Base-by-base conservation (phyloP, 2,797 vertebrate genomes). In the Atherinosoma microstoma region DNA sequence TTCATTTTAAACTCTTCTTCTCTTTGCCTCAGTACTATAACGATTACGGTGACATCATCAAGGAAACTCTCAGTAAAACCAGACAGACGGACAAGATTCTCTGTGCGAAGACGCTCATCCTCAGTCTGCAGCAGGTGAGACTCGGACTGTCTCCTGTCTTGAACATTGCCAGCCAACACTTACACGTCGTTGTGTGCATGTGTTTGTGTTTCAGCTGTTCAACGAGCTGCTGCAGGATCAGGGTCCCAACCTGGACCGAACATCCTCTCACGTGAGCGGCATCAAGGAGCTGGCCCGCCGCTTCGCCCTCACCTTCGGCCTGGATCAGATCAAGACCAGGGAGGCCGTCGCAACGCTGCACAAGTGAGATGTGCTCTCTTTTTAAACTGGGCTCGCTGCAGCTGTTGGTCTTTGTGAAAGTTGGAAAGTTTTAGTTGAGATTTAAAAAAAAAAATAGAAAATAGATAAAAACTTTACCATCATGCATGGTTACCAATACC, bases 41-140 rank as follows among this genome's bases (percentile, higher is more conserved):
- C 60, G 98, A 99, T 82, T 99, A 99, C 56, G 98, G 98, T 3
- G 98, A 99, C 94, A 99, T 99, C 92, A 99, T 99, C 94, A 99
- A 99, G 87, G 98, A 99, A 93, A 99, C 98, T 1, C 90, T 99
- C 82, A 99, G 98, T 94, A 99, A 99, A 95, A 97, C 98, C 79
- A 95, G 98, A 84, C 98, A 99, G 91, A 98, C 97, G 13, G 98
- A 99, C 94, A 99, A 99, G 95, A 99, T 99, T 77, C 97, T 97
- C 58, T 99, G 98, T 92, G 98, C 98, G 87, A 99, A 99, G 94
- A 99, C 98, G 0, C 97, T 99, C 84, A 99, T 99, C 92, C 98
- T 99, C 92, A 99, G 98, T 90, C 94, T 99, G 89, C 98, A 99
- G 83, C 98, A 99, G 98, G 98, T 99, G 92, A 95, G 92, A 54